Conservation (phyloP, 1,140 invertebrate genomes). For the Temnothorax longispinosus region DNA sequence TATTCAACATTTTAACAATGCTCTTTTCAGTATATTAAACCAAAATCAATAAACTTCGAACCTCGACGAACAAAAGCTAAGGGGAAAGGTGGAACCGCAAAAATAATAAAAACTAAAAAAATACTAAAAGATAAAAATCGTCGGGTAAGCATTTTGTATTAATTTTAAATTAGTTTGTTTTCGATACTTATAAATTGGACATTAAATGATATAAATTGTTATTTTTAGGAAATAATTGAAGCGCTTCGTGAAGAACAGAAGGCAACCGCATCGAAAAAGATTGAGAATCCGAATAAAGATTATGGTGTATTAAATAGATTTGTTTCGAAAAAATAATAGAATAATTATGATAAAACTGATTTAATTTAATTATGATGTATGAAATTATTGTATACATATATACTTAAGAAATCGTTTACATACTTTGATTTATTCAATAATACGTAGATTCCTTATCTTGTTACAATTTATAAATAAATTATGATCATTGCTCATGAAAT, state of each 20-base stretch:
- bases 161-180: slow-evolving; percentile 57
- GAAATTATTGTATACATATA: too few species aligned
- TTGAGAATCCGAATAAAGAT: slow-evolving; percentile 81
- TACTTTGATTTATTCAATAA: too few species aligned
- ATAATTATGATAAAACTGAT: not conserved
- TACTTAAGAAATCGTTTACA: too few species aligned
- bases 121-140: slow-evolving; percentile 90
- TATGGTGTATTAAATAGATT: slow-evolving; percentile 90
- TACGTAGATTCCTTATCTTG: not conserved
- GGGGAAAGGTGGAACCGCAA: slow-evolving; percentile 91
- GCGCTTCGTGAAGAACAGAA: slow-evolving; percentile 83
- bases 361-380: not conserved
- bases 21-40: slow-evolving; percentile 89
- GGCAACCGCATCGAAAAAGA: slow-evolving; percentile 75
- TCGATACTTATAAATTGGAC: not conserved
- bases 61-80: slow-evolving; percentile 90
- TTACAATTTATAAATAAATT: slow-evolving; percentile 37
- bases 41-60: slow-evolving; percentile 91
- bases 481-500: slow-evolving; percentile 56
- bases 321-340: slow-evolving; percentile 80
- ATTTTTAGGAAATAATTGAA: slow-evolving; percentile 87
- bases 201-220: slow-evolving; percentile 9
- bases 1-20: slow-evolving; percentile 22
- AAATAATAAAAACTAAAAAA: slow-evolving; percentile 91
- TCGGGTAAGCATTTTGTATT: slow-evolving; percentile 85